A percentile compares a stretch with the other conserved stretches of the same genome.
phyloP scores from a whole-genome alignment of 2,113 vertebrate species.

The Orthonyx spaldingii region DNA sequence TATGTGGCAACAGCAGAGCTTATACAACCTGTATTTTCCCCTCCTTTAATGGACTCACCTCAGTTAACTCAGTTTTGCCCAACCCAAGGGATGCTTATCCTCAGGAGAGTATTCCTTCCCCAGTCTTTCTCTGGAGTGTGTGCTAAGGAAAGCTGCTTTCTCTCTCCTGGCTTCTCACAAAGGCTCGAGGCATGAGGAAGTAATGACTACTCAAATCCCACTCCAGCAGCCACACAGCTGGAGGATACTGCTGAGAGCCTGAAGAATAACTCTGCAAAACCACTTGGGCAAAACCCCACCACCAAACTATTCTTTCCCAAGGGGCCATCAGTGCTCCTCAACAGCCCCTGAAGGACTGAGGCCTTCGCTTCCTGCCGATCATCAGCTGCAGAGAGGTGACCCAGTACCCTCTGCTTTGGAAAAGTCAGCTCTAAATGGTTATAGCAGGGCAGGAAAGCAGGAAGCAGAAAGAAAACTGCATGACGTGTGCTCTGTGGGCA shows the following conservation, averaged over 20 bases:
- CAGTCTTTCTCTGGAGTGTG: background rate
- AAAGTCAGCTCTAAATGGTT: background rate
- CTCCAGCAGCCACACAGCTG: rapidly evolving
- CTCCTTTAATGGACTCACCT: background rate
- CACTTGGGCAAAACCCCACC: background rate
- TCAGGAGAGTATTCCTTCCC: background rate
- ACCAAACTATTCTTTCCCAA: background rate
- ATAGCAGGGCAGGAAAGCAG: background rate
- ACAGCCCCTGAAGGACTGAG: background rate
- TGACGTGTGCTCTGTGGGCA: background rate
- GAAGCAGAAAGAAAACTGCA: background rate
- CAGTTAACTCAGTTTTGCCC: background rate
- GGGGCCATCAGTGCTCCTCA: background rate
- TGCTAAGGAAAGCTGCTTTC: background rate
- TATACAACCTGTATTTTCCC: background rate
- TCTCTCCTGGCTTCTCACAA: background rate
- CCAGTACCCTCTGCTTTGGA: background rate
- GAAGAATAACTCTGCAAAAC: background rate
- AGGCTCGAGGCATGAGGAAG: background rate
- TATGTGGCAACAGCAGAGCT: background rate
- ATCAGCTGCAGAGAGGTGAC: background rate
- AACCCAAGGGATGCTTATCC: background rate
- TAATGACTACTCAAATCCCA: background rate
- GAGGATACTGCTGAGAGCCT: background rate
- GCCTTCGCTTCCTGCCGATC: rapidly evolving